Percentiles rank a stretch among this genome's conserved stretches.
These are phyloP conservation scores for Xiphydria camelus DNA, from an alignment of 2,888 invertebrate genomes.

Conservation along the genomic window DNA sequence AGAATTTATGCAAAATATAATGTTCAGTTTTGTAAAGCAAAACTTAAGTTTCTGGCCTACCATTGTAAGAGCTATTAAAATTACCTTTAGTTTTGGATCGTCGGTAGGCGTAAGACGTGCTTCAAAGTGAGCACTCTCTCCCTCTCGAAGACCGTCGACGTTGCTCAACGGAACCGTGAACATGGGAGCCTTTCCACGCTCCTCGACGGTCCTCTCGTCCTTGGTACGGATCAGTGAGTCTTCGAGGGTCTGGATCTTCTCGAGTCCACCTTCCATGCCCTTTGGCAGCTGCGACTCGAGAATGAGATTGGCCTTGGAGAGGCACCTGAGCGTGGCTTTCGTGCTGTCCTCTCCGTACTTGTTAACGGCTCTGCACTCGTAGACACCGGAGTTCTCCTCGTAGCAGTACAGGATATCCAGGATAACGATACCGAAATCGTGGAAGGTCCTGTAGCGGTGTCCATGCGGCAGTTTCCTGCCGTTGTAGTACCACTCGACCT, in stretches of 20 bases:
- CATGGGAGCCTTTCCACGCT: constrained; percentile 82
- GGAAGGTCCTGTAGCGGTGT: constrained; percentile 95
- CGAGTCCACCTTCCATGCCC: constrained; percentile 94
- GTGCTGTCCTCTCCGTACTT: constrained; percentile 88
- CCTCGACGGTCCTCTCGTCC: constrained; percentile 74
- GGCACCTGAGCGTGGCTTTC: constrained; percentile 81
- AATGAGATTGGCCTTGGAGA: constrained; percentile 86
- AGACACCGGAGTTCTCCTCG: constrained; percentile 92
- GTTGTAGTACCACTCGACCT: constrained; percentile 95
- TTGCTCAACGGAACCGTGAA: constrained; percentile 89
- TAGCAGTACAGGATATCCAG: constrained; percentile 94
- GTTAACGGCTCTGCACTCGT: constrained; percentile 91
- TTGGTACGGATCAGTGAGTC: constrained; percentile 81
- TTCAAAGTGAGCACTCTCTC: constrained; percentile 90
- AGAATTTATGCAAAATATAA: neutral
- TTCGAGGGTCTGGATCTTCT: constrained; percentile 90
- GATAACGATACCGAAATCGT: constrained; percentile 96
- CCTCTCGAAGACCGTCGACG: constrained; percentile 84
- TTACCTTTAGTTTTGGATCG: constrained; percentile 82
- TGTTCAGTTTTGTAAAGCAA: too few species aligned
- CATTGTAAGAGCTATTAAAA: constrained; percentile 2
- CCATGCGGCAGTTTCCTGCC: constrained; percentile 91
- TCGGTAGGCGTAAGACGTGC: constrained; percentile 87
- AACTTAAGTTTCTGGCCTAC: neutral
- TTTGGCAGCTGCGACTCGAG: constrained; percentile 91